phyloP scores from a whole-genome alignment of 2,888 invertebrate species.

The Tiliacea citrago region DNA sequence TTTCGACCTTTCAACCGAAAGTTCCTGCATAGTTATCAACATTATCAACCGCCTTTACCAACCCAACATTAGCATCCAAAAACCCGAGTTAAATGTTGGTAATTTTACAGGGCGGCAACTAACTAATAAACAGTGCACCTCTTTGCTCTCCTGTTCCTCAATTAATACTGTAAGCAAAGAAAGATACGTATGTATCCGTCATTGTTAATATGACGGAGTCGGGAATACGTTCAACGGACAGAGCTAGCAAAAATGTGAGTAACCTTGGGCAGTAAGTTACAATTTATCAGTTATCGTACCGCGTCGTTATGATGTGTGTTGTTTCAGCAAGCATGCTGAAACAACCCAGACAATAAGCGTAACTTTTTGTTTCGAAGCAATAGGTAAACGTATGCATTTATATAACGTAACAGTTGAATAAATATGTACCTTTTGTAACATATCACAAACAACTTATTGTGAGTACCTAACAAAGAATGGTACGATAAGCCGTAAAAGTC shows the following conservation, averaged over 20 bases:
- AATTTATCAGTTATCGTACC: background rate
- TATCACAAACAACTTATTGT: conserved; percentile 25
- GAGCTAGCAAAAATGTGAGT: background rate
- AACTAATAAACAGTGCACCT: background rate
- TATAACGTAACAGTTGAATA: conserved; percentile 41
- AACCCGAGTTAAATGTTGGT: background rate
- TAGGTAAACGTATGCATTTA: background rate
- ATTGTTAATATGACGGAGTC: background rate
- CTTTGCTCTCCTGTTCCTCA: background rate
- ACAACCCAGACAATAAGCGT: conserved; percentile 8
- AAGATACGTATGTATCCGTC: background rate
- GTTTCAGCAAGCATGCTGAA: conserved; percentile 6
- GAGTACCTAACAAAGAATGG: conserved; percentile 16
- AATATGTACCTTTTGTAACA: conserved; percentile 26
- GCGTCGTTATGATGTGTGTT: background rate
- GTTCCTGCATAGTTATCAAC: background rate
- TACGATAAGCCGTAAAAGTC: conserved; percentile 28
- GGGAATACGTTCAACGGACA: background rate
- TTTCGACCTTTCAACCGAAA: background rate
- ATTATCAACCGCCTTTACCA: background rate
- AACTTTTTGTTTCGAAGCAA: conserved; percentile 6
- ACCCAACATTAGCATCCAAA: background rate
- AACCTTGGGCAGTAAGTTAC: conserved; percentile 6
- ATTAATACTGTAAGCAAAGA: background rate
- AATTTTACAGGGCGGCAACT: background rate